These are phyloP conservation scores for Stercorarius parasiticus DNA, from an alignment of 2,113 vertebrate species.

Conservation along the genomic window DNA sequence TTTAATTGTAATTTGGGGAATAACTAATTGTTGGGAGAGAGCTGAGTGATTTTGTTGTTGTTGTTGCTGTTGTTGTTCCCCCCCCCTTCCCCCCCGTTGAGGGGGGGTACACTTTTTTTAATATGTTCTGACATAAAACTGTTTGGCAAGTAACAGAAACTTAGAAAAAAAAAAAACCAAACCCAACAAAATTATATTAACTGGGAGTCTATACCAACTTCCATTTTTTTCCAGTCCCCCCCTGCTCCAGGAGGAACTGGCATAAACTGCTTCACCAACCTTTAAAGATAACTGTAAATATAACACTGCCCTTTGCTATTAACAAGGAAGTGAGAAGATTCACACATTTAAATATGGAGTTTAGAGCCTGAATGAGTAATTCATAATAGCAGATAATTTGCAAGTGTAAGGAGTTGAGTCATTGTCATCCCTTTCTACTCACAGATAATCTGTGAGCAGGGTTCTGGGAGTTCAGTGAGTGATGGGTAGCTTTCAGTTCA, in stretches of 20 bases:
- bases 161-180: neutral
- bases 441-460: neutral
- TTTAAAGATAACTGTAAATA: neutral
- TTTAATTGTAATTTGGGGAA: neutral
- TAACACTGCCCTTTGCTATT: neutral
- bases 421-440: neutral
- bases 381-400: slow-evolving; percentile 6
- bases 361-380: slow-evolving; percentile 9
- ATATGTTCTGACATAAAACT: neutral
- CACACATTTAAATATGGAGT: neutral
- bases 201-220: neutral
- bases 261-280: neutral
- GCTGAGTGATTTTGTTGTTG: neutral
- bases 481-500: neutral
- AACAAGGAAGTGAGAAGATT: slow-evolving; percentile 32
- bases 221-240: neutral
- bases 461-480: neutral
- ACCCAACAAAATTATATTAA: neutral
- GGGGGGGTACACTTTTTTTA: neutral
- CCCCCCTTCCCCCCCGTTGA: no score
- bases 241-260: neutral
- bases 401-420: neutral
- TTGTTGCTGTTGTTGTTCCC: no score
- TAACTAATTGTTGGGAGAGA: neutral
- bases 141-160: neutral